Evolutionary conservation across 2,113 vertebrate species (phyloP).

Genomic region (Hypomesus transpacificus): DNA sequence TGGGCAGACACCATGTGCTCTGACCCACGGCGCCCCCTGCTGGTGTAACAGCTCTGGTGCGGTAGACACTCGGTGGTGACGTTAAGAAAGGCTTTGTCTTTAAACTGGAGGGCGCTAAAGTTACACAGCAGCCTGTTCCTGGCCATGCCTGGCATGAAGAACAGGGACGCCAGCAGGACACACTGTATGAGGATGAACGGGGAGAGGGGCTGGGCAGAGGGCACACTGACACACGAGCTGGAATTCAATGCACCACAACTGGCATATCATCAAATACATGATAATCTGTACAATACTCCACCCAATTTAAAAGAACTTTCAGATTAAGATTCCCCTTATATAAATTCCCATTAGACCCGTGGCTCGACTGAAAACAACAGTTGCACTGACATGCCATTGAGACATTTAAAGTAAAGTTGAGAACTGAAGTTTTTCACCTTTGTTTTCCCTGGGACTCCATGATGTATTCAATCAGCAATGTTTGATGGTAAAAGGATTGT

Average conservation of each 20-base stretch:
- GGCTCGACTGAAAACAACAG: too few relatives aligned
- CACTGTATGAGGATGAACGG: background rate
- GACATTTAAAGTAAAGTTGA: background rate
- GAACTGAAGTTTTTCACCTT: constrained; percentile 41
- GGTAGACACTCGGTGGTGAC: constrained; percentile 52
- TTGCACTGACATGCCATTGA: too few relatives aligned
- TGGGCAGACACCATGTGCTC: constrained; percentile 54
- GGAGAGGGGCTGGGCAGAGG: constrained; percentile 11
- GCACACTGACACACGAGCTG: background rate
- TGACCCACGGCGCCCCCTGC: constrained; percentile 43
- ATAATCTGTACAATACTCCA: too few relatives aligned
- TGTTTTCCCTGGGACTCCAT: constrained; percentile 37
- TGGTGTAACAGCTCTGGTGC: constrained; percentile 49
- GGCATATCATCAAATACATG: too few relatives aligned
- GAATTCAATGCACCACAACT: too few relatives aligned
- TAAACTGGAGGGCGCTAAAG: constrained; percentile 56
- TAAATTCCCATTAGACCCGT: too few relatives aligned
- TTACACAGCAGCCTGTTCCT: constrained; percentile 48
- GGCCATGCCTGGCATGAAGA: constrained; percentile 7
- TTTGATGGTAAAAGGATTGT: too few relatives aligned
- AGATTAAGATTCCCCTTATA: too few relatives aligned
- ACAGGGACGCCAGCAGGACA: constrained; percentile 34
- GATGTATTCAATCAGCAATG: background rate
- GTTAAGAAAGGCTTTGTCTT: constrained; percentile 30
- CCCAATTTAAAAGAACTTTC: too few relatives aligned